Conservation (phyloP, 2,888 invertebrate species). For the Hydriomena furcata region DNA sequence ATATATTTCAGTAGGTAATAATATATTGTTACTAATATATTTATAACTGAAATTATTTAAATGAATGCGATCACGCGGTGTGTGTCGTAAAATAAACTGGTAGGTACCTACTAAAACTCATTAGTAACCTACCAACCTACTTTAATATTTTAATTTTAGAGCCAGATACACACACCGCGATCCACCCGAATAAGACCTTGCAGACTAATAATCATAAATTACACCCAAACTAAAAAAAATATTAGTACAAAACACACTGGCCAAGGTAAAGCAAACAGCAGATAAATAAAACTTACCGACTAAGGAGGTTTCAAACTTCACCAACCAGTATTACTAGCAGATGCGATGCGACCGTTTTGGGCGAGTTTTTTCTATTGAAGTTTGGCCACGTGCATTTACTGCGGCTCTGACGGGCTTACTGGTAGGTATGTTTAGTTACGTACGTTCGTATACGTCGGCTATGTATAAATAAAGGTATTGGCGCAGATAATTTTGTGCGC, state of each 20-base stretch:
- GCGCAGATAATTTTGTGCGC: conserved; percentile 25
- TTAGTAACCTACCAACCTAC: too few species aligned
- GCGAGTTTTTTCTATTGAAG: conserved; percentile 1
- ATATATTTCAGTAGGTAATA: too few species aligned
- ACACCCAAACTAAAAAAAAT: not conserved
- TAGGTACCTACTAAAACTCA: too few species aligned
- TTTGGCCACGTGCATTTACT: conserved; percentile 19
- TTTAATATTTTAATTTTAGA: too few species aligned
- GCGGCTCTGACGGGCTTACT: conserved; percentile 17
- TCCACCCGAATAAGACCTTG: too few species aligned
- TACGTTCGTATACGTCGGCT: not conserved
- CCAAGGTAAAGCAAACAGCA: not conserved
- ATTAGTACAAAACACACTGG: not conserved
- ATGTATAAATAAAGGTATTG: conserved; percentile 5
- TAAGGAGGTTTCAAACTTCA: conserved; percentile 11
- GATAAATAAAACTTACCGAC: conserved; percentile 6
- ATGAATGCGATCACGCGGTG: too few species aligned
- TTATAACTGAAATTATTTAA: too few species aligned
- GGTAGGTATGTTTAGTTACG: conserved; percentile 14
- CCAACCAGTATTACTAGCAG: conserved; percentile 10
- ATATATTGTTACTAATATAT: too few species aligned
- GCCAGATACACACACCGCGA: too few species aligned
- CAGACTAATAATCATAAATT: too few species aligned
- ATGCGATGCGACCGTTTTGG: conserved; percentile 6
- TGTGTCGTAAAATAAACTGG: too few species aligned